These are phyloP conservation scores for Drosophila borealis DNA, from an alignment of 2,888 invertebrate genomes.

Conservation along the genomic window DNA sequence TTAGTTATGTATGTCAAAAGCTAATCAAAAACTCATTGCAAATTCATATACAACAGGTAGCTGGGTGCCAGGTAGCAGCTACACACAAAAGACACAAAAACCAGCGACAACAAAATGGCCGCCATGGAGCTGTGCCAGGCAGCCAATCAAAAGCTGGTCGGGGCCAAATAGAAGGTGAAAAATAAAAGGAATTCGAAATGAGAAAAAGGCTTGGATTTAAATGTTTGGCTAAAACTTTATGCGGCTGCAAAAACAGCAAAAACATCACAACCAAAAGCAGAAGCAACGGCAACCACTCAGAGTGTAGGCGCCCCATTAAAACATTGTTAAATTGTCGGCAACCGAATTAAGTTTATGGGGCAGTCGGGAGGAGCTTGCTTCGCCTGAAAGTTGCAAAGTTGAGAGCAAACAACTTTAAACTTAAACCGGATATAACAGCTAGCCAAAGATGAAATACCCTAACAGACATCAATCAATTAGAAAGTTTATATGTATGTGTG, in stretches of 20 bases:
- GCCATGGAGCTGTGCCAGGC: background rate
- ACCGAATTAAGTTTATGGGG: constrained; percentile 25
- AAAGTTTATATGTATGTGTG: too few relatives aligned
- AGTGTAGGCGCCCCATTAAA: constrained; percentile 30
- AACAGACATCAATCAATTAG: background rate
- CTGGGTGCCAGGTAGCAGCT: background rate
- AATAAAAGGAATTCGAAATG: constrained; percentile 50
- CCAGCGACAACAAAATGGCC: constrained; percentile 28
- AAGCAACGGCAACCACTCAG: background rate
- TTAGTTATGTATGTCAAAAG: constrained; percentile 44
- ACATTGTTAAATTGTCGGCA: constrained; percentile 43
- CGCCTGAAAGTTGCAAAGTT: constrained; percentile 4
- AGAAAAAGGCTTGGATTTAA: constrained; percentile 44
- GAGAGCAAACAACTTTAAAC: constrained; percentile 15
- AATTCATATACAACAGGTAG: constrained; percentile 66
- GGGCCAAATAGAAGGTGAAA: background rate
- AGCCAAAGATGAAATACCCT: constrained; percentile 7
- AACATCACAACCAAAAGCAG: background rate
- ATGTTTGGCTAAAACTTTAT: constrained; percentile 29
- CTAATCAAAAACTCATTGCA: constrained; percentile 76
- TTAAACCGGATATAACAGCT: background rate
- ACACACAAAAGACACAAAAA: background rate
- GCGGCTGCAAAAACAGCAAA: constrained; percentile 1
- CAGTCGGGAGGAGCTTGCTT: background rate
- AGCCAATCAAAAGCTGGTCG: constrained; percentile 19